Evolutionary conservation across 2,113 vertebrate genomes (phyloP), one percentile per base, ranked within the genome.

Genomic region (Pteronura brasiliensis): DNA sequence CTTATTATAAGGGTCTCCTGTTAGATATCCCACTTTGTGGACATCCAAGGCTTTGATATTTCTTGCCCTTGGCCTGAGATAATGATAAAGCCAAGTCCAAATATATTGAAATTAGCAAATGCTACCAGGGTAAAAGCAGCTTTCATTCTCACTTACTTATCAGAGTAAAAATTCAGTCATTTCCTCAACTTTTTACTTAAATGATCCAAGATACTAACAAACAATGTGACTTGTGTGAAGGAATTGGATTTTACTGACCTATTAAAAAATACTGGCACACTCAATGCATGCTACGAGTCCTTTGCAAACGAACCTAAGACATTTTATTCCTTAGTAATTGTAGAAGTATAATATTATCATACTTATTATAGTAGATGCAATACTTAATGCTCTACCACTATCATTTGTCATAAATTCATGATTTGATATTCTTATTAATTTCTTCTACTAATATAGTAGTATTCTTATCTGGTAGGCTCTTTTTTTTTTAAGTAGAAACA

Each of bases 31-130:
- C 34, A 49, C 59, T 88, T 63, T 61, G 49, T 20, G 25, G 36
- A 90, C 34, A 42, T 85, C 23, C 21, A 85, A 23, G 29, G 12
- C 6, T 90, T 86, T 90, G 52, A 52, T 94, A 71, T 65, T 25
- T 85, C 44, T 94, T 49, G 23, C 63, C 44, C 52, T 79, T 55
- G 7, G 12, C 79, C 42, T 93, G 42, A 85, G 52, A 96, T 59
- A 79, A 17, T 90, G 55, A 85, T 63, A 80, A 91, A 86, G 42
- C 49, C 74, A 77, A 96, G 72, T 80, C 84, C 61, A 93, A 72
- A 93, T 55, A 71, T 80, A 90, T 4, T 90, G 52, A 79, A 90
- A 94, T 90, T 85, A 85, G 86, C 36, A 90, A 79, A 93, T 61
- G 4, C 42, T 17, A 11, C 14, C n/a, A 85, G 6, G 80, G 23